A percentile compares a stretch with the other conserved stretches of the same genome.
Evolutionary conservation across 2,113 vertebrate genomes (phyloP).

Genomic region (Coracopsis vasa): DNA sequence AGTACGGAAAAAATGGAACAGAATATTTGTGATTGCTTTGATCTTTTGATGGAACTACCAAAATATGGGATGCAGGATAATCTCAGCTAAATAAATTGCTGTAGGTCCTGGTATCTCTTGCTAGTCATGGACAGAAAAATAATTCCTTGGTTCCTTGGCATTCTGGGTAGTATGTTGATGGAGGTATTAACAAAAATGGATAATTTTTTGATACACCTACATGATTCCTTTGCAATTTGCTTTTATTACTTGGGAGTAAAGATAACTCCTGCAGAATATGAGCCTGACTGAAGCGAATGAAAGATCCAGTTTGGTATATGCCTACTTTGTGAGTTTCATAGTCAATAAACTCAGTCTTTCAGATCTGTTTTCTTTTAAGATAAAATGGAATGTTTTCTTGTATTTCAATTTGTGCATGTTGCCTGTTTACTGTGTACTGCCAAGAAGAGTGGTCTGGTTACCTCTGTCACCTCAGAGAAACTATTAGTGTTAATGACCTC

Average conservation of each 20-base stretch:
- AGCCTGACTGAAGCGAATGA: conserved; percentile 75
- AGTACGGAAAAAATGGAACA: not conserved
- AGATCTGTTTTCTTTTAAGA: not conserved
- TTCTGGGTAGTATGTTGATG: not conserved
- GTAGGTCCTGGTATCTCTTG: not conserved
- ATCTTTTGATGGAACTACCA: not conserved
- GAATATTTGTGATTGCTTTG: not conserved
- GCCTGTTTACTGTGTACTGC: not conserved
- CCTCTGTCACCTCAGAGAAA: not conserved
- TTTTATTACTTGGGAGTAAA: conserved; percentile 85
- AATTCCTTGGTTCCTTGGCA: not conserved
- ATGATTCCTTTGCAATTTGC: not conserved
- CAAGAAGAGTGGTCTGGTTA: not conserved
- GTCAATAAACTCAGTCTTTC: not conserved
- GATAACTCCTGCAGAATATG: conserved; percentile 95
- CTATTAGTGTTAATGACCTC: not conserved
- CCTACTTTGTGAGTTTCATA: not conserved
- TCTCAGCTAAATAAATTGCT: not conserved
- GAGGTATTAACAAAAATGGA: not conserved
- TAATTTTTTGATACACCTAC: not conserved
- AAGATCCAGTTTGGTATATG: not conserved
- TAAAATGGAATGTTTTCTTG: not conserved
- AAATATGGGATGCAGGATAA: not conserved
- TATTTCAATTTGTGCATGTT: not conserved
- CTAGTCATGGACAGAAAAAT: not conserved